Conservation (phyloP, 2,888 invertebrate genomes). For the Aricia artaxerxes region DNA sequence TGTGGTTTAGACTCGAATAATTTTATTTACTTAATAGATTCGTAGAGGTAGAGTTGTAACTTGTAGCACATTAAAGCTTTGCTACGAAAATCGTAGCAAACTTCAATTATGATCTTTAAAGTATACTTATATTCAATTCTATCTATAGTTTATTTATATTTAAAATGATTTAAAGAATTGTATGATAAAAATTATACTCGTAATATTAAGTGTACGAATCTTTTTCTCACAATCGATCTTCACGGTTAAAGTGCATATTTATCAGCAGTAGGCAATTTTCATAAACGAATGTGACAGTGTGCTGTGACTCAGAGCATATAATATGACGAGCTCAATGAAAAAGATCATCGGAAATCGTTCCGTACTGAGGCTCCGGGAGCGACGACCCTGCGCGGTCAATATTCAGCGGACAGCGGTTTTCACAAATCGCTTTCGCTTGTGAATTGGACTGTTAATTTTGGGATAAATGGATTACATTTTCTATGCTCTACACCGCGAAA, state of each 20-base stretch:
- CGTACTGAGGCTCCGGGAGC: slow-evolving; percentile 73
- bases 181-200: too few species aligned
- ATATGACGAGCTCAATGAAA: slow-evolving; percentile 64
- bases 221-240: slow-evolving; percentile 19
- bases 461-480: neutral
- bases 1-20: neutral
- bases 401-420: slow-evolving; percentile 14
- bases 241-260: neutral
- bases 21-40: neutral
- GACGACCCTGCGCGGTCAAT: slow-evolving; percentile 57
- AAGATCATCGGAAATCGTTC: slow-evolving; percentile 69
- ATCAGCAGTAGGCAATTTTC: slow-evolving; percentile 32
- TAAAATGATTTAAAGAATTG: too few species aligned
- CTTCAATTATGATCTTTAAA: too few species aligned
- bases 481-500: too few species aligned
- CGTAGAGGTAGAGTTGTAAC: neutral
- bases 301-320: slow-evolving; percentile 46
- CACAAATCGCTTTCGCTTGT: neutral
- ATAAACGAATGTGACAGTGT: slow-evolving; percentile 41
- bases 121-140: too few species aligned
- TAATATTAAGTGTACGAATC: neutral
- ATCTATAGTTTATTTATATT: too few species aligned
- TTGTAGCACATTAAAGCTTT: neutral
- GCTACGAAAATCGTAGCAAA: too few species aligned
- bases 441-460: neutral